These are phyloP conservation scores for Rhysida immarginata DNA, from an alignment of 1,140 invertebrate genomes.

Conservation along the genomic window DNA sequence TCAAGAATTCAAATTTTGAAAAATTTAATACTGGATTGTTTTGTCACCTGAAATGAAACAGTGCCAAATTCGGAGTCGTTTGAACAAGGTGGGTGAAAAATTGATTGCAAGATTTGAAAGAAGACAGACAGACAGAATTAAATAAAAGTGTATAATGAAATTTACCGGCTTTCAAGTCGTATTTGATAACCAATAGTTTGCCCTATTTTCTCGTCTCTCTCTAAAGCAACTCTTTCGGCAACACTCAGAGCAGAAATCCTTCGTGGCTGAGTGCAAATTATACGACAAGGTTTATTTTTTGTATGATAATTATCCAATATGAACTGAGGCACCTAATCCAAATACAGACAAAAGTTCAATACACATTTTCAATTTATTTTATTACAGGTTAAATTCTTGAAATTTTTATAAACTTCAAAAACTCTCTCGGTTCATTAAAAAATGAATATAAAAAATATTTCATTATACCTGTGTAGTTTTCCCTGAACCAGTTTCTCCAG, in stretches of 20 bases:
- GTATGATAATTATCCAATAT: constrained; percentile 59
- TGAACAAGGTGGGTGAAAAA: too few species aligned
- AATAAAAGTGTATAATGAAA: too few species aligned
- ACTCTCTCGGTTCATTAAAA: too few species aligned
- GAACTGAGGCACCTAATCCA: constrained; percentile 76
- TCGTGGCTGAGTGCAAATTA: constrained; percentile 85
- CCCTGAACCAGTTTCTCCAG: constrained; percentile 52
- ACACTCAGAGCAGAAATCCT: constrained; percentile 77
- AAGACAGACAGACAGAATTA: too few species aligned
- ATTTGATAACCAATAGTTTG: constrained; percentile 89
- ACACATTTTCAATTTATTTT: too few species aligned
- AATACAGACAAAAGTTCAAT: too few species aligned
- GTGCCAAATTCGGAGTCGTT: too few species aligned
- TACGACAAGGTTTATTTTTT: constrained; percentile 51
- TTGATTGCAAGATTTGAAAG: neutral
- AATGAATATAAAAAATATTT: neutral
- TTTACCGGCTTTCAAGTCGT: constrained; percentile 52
- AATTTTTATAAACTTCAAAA: too few species aligned
- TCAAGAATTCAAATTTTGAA: too few species aligned
- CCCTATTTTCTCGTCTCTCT: constrained; percentile 72
- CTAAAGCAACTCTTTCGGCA: constrained; percentile 52
- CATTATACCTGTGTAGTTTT: constrained; percentile 62
- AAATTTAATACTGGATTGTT: too few species aligned
- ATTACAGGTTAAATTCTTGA: too few species aligned
- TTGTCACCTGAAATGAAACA: too few species aligned